Evolutionary conservation across 2,888 invertebrate species (phyloP), one percentile per base, ranked within the genome.

Genomic region (Uropetala carovei): DNA sequence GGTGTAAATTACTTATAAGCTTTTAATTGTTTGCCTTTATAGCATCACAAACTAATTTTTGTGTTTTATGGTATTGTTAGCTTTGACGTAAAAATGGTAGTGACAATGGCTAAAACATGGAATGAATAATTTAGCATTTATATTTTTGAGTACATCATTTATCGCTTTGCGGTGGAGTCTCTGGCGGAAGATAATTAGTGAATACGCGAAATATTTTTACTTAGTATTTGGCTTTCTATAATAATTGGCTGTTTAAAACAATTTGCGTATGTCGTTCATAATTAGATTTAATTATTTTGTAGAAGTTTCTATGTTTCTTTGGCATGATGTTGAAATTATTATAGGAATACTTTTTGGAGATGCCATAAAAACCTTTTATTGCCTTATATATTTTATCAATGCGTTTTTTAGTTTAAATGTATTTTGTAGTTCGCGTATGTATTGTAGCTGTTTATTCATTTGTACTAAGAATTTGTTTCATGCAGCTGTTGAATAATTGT

Each of bases 71-170:
- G 9, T 16, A 43, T 64, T 60, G 30, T 22, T 11, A 64, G 43
- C 43, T 89, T 64, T 22, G 11, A 4, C 64, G 60, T 64, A 89
- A 43, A 18, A 89, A 89, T 68, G 89, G 89, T 43, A 89, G 89
- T 89, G 27, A 27, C 4, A 89, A 89, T 89, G 89, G 89, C 89
- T 64, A 89, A 68, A 89, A 75, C 27, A 75, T 10, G 22, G 58
- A 30, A 13, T 86, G 22, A 86, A 89, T 30, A 64, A 43, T 68
- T 64, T 30, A 68, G n/a, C 60, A 89, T 89, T 27, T 57, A 64
- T 89, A 59, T 30, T 64, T 64, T 13, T 56, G 5, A 22, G 11
- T 27, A 22, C 75, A 13, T 75, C 75, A 27, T 75, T 27, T 27
- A 7, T 22, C 60, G 14, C 9, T 75, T 27, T 75, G 22, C 9